A percentile compares a stretch with the other conserved stretches of the same genome.
These are phyloP conservation scores for Sminthurides aquaticus DNA, from an alignment of 2,888 invertebrate species.

Conservation along the genomic window DNA sequence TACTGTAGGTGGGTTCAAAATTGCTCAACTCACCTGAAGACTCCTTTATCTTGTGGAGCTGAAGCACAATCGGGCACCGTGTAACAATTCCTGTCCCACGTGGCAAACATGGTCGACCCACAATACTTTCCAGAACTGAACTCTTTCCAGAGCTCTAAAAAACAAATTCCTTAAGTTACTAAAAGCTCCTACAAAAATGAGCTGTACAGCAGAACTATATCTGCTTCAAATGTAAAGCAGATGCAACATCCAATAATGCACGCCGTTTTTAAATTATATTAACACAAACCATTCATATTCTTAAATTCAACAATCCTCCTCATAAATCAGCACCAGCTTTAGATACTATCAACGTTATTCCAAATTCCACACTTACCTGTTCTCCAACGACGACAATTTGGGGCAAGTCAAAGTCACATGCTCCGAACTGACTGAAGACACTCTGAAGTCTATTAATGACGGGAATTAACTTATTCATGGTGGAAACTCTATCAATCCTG, in stretches of 20 bases:
- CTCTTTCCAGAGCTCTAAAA: conserved; percentile 31
- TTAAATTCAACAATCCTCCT: too few species aligned
- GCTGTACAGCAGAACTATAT: too few species aligned
- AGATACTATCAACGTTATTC: too few species aligned
- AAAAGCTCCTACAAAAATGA: too few species aligned
- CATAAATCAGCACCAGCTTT: too few species aligned
- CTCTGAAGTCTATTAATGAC: neutral
- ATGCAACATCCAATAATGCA: too few species aligned
- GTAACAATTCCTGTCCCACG: conserved; percentile 28
- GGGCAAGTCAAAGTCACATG: conserved; percentile 16
- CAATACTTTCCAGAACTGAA: conserved; percentile 27
- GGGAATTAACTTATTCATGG: neutral
- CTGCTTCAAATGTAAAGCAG: too few species aligned
- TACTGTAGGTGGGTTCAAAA: neutral
- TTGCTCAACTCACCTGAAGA: neutral
- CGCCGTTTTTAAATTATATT: too few species aligned
- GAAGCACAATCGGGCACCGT: conserved; percentile 25
- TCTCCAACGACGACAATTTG: conserved; percentile 30
- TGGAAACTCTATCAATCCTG: too few species aligned
- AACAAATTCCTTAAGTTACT: neutral
- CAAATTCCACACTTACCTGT: too few species aligned
- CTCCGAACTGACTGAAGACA: neutral
- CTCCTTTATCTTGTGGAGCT: conserved; percentile 11
- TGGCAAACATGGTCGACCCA: conserved; percentile 24
- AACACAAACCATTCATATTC: too few species aligned